Evolutionary conservation across 2,888 invertebrate genomes (phyloP).

Genomic region (Erynnis tages): DNA sequence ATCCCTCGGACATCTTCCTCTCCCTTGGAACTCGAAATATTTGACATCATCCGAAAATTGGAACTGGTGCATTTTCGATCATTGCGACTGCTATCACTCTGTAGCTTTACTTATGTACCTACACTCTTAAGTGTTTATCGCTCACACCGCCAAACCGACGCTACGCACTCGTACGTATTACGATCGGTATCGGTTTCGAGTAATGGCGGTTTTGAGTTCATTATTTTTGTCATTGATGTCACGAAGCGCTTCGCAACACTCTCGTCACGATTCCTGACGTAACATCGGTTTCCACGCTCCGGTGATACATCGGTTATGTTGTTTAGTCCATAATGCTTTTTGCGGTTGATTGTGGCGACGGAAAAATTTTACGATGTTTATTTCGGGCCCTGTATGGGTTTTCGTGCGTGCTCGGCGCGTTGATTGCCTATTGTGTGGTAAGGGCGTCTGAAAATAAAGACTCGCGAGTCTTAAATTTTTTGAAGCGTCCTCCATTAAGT

Average conservation of each 20-base stretch:
- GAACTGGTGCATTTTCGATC: no score
- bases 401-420: background rate
- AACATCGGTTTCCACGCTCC: slow-evolving; percentile 57
- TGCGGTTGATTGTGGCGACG: slow-evolving; percentile 35
- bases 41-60: no score
- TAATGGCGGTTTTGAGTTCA: slow-evolving; percentile 50
- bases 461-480: background rate
- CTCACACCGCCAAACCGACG: slow-evolving; percentile 42
- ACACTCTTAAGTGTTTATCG: slow-evolving; percentile 41
- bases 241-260: slow-evolving; percentile 53
- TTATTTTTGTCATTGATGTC: slow-evolving; percentile 61
- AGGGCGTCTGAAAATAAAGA: background rate
- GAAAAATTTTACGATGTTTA: background rate
- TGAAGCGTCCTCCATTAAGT: background rate
- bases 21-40: no score
- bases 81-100: no score
- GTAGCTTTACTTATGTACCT: no score
- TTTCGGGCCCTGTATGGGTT: background rate
- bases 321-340: slow-evolving; percentile 19
- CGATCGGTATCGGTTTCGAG: slow-evolving; percentile 56
- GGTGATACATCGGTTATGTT: slow-evolving; percentile 42
- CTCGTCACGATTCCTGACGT: slow-evolving; percentile 60
- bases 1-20: no score
- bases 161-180: slow-evolving; percentile 39
- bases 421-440: slow-evolving; percentile 8